A percentile compares a stretch with the other conserved stretches of the same genome.
Evolutionary conservation across 2,113 vertebrate genomes (phyloP).

Genomic region (Oreamnos americanus): DNA sequence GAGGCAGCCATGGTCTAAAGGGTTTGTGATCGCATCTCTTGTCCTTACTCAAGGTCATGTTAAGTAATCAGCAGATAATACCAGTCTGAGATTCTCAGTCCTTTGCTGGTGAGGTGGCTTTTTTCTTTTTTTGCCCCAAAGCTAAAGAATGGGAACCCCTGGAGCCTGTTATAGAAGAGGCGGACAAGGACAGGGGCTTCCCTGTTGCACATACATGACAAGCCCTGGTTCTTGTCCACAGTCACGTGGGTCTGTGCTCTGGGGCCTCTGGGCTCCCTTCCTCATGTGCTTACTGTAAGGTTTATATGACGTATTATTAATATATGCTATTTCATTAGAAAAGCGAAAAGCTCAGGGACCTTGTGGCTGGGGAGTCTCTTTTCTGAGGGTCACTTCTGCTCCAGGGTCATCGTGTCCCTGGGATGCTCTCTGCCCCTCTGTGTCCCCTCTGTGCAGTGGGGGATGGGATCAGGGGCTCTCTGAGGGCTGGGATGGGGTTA

Average conservation of each 20-base stretch:
- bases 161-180: not conserved
- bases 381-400: not conserved
- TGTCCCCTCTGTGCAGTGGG: not conserved
- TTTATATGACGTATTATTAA: not conserved
- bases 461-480: not conserved
- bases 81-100: not conserved
- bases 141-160: not conserved
- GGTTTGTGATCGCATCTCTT: not conserved
- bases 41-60: not conserved
- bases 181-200: not conserved
- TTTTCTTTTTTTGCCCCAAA: not conserved
- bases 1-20: not conserved
- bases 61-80: not conserved
- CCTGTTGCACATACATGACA: fast-evolving
- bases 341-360: not conserved
- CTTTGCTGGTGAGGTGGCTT: not conserved
- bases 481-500: not conserved
- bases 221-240: fast-evolving
- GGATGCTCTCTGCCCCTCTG: not conserved
- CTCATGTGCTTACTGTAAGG: fast-evolving
- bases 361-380: not conserved
- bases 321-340: not conserved
- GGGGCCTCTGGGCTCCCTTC: not conserved
- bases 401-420: fast-evolving
- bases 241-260: not conserved